Conservation (phyloP, 2,797 vertebrate species). For the Takifugu ocellatus region DNA sequence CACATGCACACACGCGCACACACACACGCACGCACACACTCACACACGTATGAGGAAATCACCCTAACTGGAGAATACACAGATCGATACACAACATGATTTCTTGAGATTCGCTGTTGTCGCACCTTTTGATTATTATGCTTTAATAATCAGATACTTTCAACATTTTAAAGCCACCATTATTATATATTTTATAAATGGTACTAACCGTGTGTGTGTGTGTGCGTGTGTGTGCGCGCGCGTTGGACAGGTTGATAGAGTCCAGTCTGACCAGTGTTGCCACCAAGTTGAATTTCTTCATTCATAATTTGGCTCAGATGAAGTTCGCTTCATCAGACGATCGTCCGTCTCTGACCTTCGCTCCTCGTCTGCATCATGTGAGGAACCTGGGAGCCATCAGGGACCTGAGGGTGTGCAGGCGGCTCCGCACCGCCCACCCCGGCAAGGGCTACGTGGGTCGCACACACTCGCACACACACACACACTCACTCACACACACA, state of each 20-base stretch:
- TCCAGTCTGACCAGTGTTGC: constrained; percentile 94
- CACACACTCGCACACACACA: background rate
- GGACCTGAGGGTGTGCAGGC: constrained; percentile 84
- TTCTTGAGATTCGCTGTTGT: too few species aligned
- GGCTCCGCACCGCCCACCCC: constrained; percentile 81
- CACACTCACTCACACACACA: background rate
- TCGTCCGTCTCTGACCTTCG: constrained; percentile 83
- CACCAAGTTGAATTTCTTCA: constrained; percentile 98
- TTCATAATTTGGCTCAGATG: constrained; percentile 98
- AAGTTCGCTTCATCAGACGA: constrained; percentile 88
- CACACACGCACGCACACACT: too few species aligned
- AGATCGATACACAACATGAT: too few species aligned
- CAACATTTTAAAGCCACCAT: too few species aligned
- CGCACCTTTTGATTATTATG: too few species aligned
- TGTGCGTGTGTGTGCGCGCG: background rate
- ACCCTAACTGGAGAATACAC: too few species aligned
- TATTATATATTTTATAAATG: too few species aligned
- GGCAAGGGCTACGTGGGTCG: constrained; percentile 88
- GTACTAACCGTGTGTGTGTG: too few species aligned
- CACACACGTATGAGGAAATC: too few species aligned
- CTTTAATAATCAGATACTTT: too few species aligned
- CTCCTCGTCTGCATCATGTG: constrained; percentile 81
- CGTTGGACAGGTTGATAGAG: constrained; percentile 80
- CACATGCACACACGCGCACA: too few species aligned
- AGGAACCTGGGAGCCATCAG: constrained; percentile 82